phyloP scores from a whole-genome alignment of 2,113 vertebrate genomes.

The Illadopsis cleaveri region DNA sequence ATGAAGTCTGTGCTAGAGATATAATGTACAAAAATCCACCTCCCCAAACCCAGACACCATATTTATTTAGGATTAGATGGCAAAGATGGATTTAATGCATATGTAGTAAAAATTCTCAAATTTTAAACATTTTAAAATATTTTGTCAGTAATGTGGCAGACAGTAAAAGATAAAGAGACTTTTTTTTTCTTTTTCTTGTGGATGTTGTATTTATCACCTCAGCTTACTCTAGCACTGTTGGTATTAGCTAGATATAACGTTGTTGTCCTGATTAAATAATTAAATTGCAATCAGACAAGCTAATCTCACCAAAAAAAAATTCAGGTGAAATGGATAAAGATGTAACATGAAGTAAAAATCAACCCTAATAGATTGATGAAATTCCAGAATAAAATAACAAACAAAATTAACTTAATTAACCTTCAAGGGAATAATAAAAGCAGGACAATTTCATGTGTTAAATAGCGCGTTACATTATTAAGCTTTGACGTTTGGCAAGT shows the following conservation, averaged over 20 bases:
- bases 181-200: neutral
- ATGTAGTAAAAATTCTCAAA: neutral
- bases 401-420: conserved; percentile 10
- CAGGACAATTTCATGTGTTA: neutral
- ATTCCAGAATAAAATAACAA: neutral
- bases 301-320: neutral
- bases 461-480: neutral
- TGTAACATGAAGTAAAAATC: neutral
- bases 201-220: neutral
- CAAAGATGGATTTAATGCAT: neutral
- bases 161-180: neutral
- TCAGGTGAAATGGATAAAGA: neutral
- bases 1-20: neutral
- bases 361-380: neutral
- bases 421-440: neutral
- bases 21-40: neutral
- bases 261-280: neutral
- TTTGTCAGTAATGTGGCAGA: neutral
- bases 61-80: neutral
- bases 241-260: neutral
- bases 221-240: neutral
- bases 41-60: accelerated
- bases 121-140: neutral
- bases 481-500: neutral
- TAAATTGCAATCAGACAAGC: neutral